These are phyloP conservation scores for Phaedon cochleariae DNA, from an alignment of 2,888 invertebrate species.

Conservation along the genomic window DNA sequence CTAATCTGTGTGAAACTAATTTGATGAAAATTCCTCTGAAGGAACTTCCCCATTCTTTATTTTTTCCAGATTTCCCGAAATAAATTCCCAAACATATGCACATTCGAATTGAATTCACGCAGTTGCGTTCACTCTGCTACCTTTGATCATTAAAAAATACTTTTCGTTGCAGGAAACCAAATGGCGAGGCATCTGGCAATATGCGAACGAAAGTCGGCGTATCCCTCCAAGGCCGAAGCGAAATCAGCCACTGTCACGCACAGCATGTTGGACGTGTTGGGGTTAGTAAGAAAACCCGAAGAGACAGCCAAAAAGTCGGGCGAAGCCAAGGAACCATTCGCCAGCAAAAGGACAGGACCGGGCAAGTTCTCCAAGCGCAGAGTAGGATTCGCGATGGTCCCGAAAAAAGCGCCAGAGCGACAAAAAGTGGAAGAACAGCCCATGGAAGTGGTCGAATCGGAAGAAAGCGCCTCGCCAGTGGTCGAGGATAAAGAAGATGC, in stretches of 20 bases:
- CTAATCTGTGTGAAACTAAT: too few species aligned
- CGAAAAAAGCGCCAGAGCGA: neutral
- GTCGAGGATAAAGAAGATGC: neutral
- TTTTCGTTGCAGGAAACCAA: conserved; percentile 58
- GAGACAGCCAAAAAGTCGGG: conserved; percentile 49
- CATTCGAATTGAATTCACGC: too few species aligned
- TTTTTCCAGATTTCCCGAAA: too few species aligned
- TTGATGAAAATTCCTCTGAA: too few species aligned
- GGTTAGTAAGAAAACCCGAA: conserved; percentile 66
- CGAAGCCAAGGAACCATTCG: neutral
- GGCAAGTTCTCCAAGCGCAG: neutral
- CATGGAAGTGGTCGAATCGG: conserved; percentile 3
- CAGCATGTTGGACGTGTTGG: conserved; percentile 69
- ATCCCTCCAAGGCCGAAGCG: conserved; percentile 71
- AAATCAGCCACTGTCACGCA: conserved; percentile 69
- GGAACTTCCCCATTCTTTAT: too few species aligned
- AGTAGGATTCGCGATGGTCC: neutral
- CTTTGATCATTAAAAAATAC: neutral
- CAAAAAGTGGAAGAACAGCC: neutral
- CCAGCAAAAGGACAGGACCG: neutral
- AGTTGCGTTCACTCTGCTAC: too few species aligned
- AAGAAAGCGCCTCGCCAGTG: neutral
- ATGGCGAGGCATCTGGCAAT: conserved; percentile 77
- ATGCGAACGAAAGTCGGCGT: conserved; percentile 78
- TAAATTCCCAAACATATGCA: too few species aligned